A percentile compares a stretch with the other conserved stretches of the same genome.
phyloP scores from a whole-genome alignment of 2,888 invertebrate genomes.

The Rhagonycha lutea region DNA sequence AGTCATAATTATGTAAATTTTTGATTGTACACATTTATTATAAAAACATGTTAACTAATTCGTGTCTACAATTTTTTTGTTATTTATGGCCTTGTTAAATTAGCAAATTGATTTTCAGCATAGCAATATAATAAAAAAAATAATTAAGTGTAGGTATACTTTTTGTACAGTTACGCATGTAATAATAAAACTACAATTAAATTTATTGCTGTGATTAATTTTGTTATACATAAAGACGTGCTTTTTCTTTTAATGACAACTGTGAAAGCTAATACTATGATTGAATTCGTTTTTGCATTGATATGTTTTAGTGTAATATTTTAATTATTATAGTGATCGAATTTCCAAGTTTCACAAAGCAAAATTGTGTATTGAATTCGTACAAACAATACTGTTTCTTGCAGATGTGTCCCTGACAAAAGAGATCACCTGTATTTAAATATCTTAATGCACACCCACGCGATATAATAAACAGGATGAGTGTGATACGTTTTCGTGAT shows the following conservation, averaged over 20 bases:
- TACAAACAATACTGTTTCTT: slow-evolving; percentile 18
- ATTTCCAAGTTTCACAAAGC: slow-evolving; percentile 22
- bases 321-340: slow-evolving; percentile 19
- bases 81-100: slow-evolving; percentile 17
- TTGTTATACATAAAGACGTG: slow-evolving; percentile 4
- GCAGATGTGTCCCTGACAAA: slow-evolving; percentile 24
- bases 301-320: slow-evolving; percentile 10
- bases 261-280: slow-evolving; percentile 7
- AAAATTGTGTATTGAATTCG: slow-evolving; percentile 13
- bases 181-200: slow-evolving; percentile 9
- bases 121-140: slow-evolving; percentile 8
- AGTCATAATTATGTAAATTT: slow-evolving; percentile 28
- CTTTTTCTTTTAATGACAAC: slow-evolving; percentile 1
- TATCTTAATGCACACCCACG: slow-evolving; percentile 31
- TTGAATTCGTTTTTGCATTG: slow-evolving; percentile 3
- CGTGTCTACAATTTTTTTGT: slow-evolving; percentile 3
- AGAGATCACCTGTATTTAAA: slow-evolving; percentile 29
- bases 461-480: slow-evolving; percentile 22
- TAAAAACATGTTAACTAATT: slow-evolving; percentile 18
- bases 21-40: slow-evolving; percentile 27
- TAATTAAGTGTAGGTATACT: slow-evolving; percentile 7
- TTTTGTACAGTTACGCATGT: slow-evolving; percentile 13
- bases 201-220: slow-evolving; percentile 14
- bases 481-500: not conserved
- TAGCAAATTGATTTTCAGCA: slow-evolving; percentile 17